These are phyloP conservation scores for Urocyon cinereoargenteus DNA, from an alignment of 2,797 vertebrate genomes.

Conservation along the genomic window DNA sequence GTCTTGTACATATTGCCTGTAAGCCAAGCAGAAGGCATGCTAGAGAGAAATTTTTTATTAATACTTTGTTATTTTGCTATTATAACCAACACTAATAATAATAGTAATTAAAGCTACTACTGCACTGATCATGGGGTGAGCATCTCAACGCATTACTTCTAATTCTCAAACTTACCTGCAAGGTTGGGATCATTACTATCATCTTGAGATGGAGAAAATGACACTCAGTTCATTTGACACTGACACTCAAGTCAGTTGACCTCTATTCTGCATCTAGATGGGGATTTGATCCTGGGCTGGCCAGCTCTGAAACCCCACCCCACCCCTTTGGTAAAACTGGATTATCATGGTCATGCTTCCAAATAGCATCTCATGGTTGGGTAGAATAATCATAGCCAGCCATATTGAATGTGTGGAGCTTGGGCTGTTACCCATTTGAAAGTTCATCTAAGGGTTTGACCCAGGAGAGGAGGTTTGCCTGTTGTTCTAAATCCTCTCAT, in stretches of 20 bases:
- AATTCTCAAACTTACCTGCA: not conserved
- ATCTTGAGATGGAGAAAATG: not conserved
- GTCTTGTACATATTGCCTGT: not conserved
- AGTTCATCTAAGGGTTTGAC: not conserved
- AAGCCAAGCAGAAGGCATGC: not conserved
- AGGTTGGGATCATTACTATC: not conserved
- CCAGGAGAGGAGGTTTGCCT: not conserved
- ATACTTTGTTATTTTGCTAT: not conserved
- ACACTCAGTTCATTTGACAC: too few relatives aligned
- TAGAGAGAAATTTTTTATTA: not conserved
- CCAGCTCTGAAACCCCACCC: not conserved
- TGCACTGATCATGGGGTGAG: not conserved
- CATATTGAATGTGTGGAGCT: not conserved
- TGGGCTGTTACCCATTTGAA: not conserved
- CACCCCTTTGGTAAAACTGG: not conserved
- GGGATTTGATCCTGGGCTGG: not conserved
- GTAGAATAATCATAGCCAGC: not conserved
- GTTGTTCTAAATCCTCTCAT: not conserved
- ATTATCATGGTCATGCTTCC: not conserved
- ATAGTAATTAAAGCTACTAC: not conserved
- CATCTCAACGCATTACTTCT: not conserved
- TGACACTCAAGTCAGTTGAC: not conserved
- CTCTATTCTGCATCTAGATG: too few relatives aligned
- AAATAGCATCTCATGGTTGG: slow-evolving; percentile 14
- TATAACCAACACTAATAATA: not conserved